Conservation (phyloP, 2,113 vertebrate species). For the Tamias sibiricus region DNA sequence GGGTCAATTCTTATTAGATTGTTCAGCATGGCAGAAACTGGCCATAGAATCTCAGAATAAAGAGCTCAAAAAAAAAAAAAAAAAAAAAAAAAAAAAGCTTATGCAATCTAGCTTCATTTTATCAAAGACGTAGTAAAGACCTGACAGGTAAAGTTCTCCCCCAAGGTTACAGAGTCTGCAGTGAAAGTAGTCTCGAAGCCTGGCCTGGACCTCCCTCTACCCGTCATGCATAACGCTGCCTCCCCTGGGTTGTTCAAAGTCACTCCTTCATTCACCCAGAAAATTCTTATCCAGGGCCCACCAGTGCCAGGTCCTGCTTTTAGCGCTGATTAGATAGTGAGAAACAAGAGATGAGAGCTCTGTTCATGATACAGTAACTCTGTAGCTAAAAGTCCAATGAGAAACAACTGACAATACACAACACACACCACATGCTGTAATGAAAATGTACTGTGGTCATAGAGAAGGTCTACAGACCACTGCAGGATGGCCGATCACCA, state of each 20-base stretch:
- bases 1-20: constrained; percentile 22
- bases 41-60: background rate
- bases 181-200: background rate
- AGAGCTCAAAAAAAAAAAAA: constrained; percentile 31
- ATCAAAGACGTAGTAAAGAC: constrained; percentile 42
- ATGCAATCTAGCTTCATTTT: constrained; percentile 6
- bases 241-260: background rate
- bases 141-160: background rate
- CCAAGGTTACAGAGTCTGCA: background rate
- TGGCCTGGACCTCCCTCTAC: background rate
- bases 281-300: background rate
- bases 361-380: background rate
- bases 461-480: background rate
- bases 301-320: background rate
- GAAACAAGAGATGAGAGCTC: background rate
- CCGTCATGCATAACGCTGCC: background rate
- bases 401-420: background rate
- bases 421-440: background rate
- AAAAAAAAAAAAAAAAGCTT: constrained; percentile 41
- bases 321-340: background rate
- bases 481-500: background rate
- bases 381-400: background rate
- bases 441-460: background rate
- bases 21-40: background rate
- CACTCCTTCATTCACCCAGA: background rate